Base-by-base conservation (phyloP, 2,113 vertebrate species). In the Coregonus clupeaformis region DNA sequence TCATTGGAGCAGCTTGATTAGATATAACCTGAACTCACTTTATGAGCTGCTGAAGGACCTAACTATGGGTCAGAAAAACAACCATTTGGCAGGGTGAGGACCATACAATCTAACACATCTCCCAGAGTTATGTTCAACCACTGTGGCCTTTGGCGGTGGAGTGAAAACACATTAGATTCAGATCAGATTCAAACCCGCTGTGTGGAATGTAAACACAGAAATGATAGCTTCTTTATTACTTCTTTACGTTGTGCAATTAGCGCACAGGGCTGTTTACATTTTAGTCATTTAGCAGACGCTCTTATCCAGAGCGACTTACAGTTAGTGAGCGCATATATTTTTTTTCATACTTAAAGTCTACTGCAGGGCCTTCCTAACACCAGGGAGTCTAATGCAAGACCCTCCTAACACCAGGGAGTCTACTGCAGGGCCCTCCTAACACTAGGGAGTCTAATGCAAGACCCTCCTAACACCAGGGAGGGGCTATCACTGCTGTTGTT, bases 1-100 rank as follows among this genome's bases (percentile, higher is more conserved):
- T 72, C 76, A 72, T n/a, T 6, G n/a, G 13, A 49, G 63, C 45
- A 62, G 4, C 6, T 63, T 77, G 68, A 63, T 70, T 69, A 49
- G 11, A 45, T 57, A 32, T 63, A 60, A 76, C 30, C 57, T 25
- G 59, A 76, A n/a, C 62, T 52, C 13, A 20, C 36, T 36, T 36
- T 29, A 71, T 71, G 59, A 71, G 30, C 52, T 36, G 69, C 60
- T 57, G 9, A 36, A 36, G 36, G 13, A 63, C 25, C 32, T 11
- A 64, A 64, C 62, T 29, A 7, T 64, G 22, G 4, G 2, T 59
- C 6, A 4, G 62, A 64, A 64, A 13, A 64, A 64, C 22, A 16
- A 14, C 62, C 25, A 13, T 12, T 64, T 13, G 62, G 25, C 9
- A 9, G 9, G 25, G 62, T 11, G 22, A 64, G 22, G 47, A 49